Percentiles rank a stretch among this genome's conserved stretches.
phyloP scores from a whole-genome alignment of 2,113 vertebrate species.

The Anas platyrhynchos region DNA sequence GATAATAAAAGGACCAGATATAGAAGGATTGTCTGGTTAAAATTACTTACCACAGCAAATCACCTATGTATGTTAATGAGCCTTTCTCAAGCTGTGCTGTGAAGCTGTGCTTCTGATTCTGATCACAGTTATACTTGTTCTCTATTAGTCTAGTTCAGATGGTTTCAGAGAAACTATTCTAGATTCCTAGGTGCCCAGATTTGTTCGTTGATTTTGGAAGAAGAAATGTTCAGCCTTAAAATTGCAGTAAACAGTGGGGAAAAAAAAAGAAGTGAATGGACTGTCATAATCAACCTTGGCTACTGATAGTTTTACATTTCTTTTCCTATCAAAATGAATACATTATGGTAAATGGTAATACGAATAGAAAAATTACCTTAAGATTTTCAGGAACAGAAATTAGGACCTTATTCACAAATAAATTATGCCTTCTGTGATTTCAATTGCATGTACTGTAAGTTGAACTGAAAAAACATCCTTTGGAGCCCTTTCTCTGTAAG shows the following conservation, averaged over 20 bases:
- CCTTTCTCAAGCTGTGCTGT: not conserved
- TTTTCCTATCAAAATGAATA: conserved; percentile 13
- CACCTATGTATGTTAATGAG: not conserved
- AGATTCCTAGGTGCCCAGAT: not conserved
- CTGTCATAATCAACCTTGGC: not conserved
- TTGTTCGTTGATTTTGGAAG: not conserved
- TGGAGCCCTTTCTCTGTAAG: not conserved
- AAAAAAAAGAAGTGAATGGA: not conserved
- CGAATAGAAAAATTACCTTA: not conserved
- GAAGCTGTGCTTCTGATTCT: not conserved
- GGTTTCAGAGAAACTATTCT: not conserved
- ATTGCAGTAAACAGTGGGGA: not conserved
- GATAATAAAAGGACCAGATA: not conserved
- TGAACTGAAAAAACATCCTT: conserved; percentile 9
- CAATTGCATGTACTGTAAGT: not conserved
- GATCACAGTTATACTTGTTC: not conserved
- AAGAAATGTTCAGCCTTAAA: not conserved
- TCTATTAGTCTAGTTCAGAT: not conserved
- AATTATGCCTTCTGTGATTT: conserved; percentile 39
- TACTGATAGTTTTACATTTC: not conserved
- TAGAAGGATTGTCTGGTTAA: not conserved
- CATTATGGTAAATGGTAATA: not conserved
- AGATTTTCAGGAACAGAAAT: conserved; percentile 6
- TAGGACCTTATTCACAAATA: conserved; percentile 46
- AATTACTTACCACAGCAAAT: not conserved